Percentiles rank a stretch among this genome's conserved stretches.
phyloP scores from a whole-genome alignment of 2,797 vertebrate species.

The Onychomys torridus region DNA sequence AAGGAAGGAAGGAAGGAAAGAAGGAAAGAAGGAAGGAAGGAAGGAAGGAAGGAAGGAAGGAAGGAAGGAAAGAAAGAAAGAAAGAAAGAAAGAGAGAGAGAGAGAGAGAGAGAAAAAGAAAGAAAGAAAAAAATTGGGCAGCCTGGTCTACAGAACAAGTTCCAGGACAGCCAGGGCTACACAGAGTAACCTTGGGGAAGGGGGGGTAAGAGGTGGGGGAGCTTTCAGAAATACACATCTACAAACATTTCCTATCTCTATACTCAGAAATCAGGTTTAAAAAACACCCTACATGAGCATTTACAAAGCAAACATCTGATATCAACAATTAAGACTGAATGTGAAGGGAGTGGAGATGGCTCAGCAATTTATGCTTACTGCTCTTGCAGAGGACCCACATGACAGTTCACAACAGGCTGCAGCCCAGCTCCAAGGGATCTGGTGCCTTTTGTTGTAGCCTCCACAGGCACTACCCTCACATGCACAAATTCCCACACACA shows the following conservation, averaged over 20 bases:
- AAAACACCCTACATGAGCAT: neutral
- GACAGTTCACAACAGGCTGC: neutral
- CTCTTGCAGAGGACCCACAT: neutral
- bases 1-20: too few species aligned
- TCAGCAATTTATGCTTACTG: neutral
- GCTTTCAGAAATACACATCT: neutral
- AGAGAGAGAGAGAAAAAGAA: too few species aligned
- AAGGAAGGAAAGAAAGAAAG: too few species aligned
- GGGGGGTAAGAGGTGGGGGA: neutral
- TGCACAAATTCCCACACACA: neutral
- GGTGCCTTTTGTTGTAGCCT: neutral
- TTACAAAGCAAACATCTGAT: conserved; percentile 13
- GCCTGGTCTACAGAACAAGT: neutral
- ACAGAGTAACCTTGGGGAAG: neutral
- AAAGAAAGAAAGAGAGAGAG: too few species aligned
- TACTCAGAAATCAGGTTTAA: neutral
- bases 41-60: too few species aligned
- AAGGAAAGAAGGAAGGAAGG: too few species aligned
- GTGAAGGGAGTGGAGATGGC: neutral
- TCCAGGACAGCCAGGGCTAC: neutral
- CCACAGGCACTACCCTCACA: neutral
- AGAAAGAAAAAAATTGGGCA: too few species aligned
- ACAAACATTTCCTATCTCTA: conserved; percentile 10
- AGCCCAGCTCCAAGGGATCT: neutral
- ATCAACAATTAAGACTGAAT: conserved; percentile 38